phyloP scores from a whole-genome alignment of 2,888 invertebrate genomes.

The Phragmatobia fuliginosa region DNA sequence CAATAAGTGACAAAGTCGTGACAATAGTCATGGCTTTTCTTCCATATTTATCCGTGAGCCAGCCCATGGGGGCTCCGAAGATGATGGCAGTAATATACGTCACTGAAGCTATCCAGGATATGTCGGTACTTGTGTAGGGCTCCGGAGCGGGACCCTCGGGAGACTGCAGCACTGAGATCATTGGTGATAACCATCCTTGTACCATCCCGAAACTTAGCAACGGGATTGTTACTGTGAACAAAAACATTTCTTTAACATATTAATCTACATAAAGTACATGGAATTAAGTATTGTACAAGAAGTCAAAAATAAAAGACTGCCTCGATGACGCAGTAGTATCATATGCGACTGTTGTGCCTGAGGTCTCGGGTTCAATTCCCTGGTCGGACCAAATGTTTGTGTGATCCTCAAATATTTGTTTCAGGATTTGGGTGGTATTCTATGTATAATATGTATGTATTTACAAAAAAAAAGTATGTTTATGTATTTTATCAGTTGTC shows the following conservation, averaged over 20 bases:
- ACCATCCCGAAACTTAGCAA: slow-evolving; percentile 81
- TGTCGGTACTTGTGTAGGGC: slow-evolving; percentile 70
- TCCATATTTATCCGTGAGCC: slow-evolving; percentile 77
- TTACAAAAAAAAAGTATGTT: no score
- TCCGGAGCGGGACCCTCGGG: slow-evolving; percentile 67
- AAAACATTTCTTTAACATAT: not conserved
- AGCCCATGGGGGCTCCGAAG: slow-evolving; percentile 79
- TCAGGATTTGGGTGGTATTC: no score
- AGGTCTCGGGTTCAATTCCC: no score
- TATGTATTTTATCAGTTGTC: no score
- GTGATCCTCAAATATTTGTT: no score
- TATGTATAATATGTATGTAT: no score
- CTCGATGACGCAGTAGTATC: no score
- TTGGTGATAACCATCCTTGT: slow-evolving; percentile 82
- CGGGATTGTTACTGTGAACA: slow-evolving; percentile 76
- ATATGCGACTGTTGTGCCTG: no score
- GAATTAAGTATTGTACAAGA: no score
- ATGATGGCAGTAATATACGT: slow-evolving; percentile 82
- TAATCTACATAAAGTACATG: no score
- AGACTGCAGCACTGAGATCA: slow-evolving; percentile 77
- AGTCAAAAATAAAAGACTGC: no score
- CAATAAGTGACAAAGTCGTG: slow-evolving; percentile 76
- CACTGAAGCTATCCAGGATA: slow-evolving; percentile 80
- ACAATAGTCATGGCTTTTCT: slow-evolving; percentile 79
- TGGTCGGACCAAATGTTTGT: no score